Conservation (phyloP, 2,113 vertebrate genomes). For the Anguilla japonica region DNA sequence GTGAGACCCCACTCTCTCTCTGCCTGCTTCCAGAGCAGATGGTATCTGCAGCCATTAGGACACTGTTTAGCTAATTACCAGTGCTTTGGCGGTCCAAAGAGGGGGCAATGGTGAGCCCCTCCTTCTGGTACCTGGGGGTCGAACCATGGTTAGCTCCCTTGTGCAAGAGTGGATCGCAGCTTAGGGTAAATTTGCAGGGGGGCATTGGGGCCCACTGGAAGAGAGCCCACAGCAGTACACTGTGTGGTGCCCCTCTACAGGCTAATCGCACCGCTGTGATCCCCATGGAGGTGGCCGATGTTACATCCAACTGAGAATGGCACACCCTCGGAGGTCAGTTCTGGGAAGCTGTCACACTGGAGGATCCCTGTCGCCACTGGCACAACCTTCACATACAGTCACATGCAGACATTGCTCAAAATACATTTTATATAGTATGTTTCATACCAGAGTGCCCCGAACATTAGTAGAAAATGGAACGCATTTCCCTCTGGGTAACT, state of each 20-base stretch:
- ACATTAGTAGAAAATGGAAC: neutral
- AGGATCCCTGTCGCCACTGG: neutral
- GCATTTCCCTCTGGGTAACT: neutral
- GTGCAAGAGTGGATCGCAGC: neutral
- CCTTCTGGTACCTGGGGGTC: neutral
- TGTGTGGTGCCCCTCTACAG: neutral
- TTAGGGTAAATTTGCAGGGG: neutral
- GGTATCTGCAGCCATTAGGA: slow-evolving; percentile 52
- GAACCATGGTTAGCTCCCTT: neutral
- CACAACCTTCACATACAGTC: neutral
- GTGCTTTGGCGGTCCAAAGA: slow-evolving; percentile 11
- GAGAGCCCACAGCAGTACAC: neutral
- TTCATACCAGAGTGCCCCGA: neutral
- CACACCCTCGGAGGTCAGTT: neutral
- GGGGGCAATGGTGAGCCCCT: neutral
- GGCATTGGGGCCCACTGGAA: neutral
- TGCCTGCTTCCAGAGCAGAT: slow-evolving; percentile 62
- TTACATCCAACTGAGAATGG: neutral
- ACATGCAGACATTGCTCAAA: neutral
- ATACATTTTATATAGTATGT: neutral
- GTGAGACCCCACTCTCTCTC: slow-evolving; percentile 53
- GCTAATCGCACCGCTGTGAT: neutral
- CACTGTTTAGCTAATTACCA: slow-evolving; percentile 68
- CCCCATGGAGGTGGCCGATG: neutral
- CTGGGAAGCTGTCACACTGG: neutral